Base-by-base conservation (phyloP, 2,888 invertebrate genomes). In the Apodemia duryi region DNA sequence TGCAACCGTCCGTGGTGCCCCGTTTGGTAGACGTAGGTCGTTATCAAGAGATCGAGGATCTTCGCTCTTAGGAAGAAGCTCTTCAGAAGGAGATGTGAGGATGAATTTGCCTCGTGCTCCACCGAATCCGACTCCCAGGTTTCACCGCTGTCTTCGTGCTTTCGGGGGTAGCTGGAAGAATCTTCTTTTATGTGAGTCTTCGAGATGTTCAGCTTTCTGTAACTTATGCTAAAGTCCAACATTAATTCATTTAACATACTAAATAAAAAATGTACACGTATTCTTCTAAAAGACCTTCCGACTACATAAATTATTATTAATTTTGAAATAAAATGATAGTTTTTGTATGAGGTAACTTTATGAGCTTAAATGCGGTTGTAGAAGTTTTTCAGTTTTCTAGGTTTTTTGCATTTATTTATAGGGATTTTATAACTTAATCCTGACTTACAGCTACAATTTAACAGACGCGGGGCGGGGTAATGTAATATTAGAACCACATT, bases 101-200 rank as follows among this genome's bases (percentile, higher is more conserved):
- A 80, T 84, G 78, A 75, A 81, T 1, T 78, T 75, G 0, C 86
- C 90, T 1, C 84, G 88, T 6, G 84, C 88, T 1, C 85, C 90
- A 1, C 85, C 84, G 21, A 83, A 88, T 51, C 91, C 92, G 67
- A 76, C 86, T 5, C 91, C 93, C 62, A 89, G 93, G 41, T 84
- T 94, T 72, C 94, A 95, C 84, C 95, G 95, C 83, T 96, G 95
- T 83, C 94, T 95, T 72, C 94, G 94, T 75, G 95, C 94, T 69
- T 93, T 96, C 75, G 95, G 95, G 79, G 95, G 95, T 72, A 95
- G 95, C 88, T 96, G 96, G 96, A 95, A 94, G 88, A 96, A 96
- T 88, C 93, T 96, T 72, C 91, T 95, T 80, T 94, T 95, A 93
- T 93, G 96, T 96, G 94, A 95, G 96, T 95, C 78, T 78, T 73